Evolutionary conservation across 1,140 invertebrate species (phyloP).

Genomic region (Tyrophagus putrescentiae): DNA sequence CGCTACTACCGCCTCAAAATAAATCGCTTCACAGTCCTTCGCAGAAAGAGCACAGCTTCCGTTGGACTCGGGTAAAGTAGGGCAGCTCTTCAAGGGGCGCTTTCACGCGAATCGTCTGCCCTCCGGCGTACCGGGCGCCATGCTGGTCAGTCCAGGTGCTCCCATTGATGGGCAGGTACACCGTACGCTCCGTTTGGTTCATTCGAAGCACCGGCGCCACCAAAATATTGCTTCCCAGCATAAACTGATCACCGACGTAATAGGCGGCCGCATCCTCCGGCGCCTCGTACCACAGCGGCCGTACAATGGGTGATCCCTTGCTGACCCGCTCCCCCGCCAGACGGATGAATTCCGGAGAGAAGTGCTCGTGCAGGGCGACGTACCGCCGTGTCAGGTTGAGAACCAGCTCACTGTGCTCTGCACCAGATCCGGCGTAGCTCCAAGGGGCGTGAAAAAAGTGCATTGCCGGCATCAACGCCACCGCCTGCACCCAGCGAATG

Average conservation of each 20-base stretch:
- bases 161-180: background rate
- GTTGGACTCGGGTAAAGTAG: too few species aligned
- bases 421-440: too few species aligned
- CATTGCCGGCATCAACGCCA: background rate
- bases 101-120: too few species aligned
- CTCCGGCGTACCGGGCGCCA: too few species aligned
- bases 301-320: background rate
- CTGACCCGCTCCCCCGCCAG: background rate
- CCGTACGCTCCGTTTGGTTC: background rate
- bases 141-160: too few species aligned
- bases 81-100: too few species aligned
- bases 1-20: too few species aligned
- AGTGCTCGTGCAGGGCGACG: background rate
- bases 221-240: background rate
- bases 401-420: background rate
- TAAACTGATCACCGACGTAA: background rate
- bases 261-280: background rate
- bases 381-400: background rate
- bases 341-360: background rate
- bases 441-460: background rate
- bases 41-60: too few species aligned
- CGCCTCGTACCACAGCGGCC: background rate
- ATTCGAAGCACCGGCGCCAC: background rate
- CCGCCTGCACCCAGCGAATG: background rate
- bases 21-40: too few species aligned